Evolutionary conservation across 1,140 invertebrate species (phyloP).

Genomic region (Lysiphlebus fabarum): DNA sequence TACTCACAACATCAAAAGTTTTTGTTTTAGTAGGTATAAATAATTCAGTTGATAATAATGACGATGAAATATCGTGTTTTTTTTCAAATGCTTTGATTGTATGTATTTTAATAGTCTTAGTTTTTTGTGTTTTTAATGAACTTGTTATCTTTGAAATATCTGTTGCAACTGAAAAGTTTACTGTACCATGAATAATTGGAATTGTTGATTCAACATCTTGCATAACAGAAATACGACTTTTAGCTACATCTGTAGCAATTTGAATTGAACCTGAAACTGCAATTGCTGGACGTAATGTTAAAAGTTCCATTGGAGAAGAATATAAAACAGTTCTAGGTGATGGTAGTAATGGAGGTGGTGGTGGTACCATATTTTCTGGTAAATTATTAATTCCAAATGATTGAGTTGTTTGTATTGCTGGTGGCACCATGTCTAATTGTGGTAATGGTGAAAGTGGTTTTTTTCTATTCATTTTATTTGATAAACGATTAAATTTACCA

Average conservation of each 20-base stretch:
- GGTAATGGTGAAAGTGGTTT: slow-evolving; percentile 30
- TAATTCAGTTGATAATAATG: too few relatives aligned
- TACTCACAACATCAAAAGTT: slow-evolving; percentile 31
- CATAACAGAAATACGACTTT: slow-evolving; percentile 48
- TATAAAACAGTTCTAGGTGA: slow-evolving; percentile 26
- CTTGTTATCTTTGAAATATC: slow-evolving; percentile 42
- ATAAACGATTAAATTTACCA: slow-evolving; percentile 32
- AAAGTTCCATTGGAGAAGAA: slow-evolving; percentile 37
- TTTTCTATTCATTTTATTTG: slow-evolving; percentile 45
- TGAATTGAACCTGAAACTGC: slow-evolving; percentile 51
- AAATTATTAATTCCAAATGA: slow-evolving; percentile 43
- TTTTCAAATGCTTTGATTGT: slow-evolving; percentile 49
- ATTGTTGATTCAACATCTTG: slow-evolving; percentile 52
- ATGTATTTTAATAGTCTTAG: slow-evolving; percentile 47
- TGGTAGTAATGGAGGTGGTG: slow-evolving; percentile 22
- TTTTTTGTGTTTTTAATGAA: slow-evolving; percentile 34
- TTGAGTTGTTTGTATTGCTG: slow-evolving; percentile 40
- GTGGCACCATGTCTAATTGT: slow-evolving; percentile 47
- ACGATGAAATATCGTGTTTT: slow-evolving; percentile 30
- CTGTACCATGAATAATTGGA: slow-evolving; percentile 51
- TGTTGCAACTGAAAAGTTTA: slow-evolving; percentile 48
- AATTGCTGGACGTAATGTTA: slow-evolving; percentile 41
- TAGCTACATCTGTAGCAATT: slow-evolving; percentile 50
- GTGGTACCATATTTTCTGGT: slow-evolving; percentile 50
- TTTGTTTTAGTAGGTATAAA: too few relatives aligned